Evolutionary conservation across 1,140 invertebrate genomes (phyloP).

Genomic region (Ceratosolen solmsi): DNA sequence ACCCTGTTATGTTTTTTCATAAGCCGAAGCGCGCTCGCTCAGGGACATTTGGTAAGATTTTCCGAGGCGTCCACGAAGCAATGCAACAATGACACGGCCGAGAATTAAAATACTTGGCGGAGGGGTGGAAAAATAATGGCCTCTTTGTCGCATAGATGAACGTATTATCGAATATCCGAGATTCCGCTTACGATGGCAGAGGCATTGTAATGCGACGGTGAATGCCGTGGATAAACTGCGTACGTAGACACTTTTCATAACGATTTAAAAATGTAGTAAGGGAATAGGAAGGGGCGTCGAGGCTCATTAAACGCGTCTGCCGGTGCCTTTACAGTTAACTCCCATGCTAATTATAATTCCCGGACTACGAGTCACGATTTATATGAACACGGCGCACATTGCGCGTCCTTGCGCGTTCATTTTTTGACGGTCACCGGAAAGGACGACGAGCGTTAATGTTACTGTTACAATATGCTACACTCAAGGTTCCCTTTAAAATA

Average conservation of each 20-base stretch:
- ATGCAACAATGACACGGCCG: background rate
- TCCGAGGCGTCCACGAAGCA: background rate
- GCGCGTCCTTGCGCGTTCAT: background rate
- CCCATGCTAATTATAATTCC: slow-evolving; percentile 27
- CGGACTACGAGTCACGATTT: background rate
- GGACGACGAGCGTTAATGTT: no score
- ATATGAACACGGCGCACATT: background rate
- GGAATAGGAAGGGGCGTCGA: background rate
- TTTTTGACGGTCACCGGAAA: background rate
- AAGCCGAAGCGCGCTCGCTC: no score
- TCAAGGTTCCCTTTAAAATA: no score
- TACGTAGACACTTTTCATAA: slow-evolving; percentile 39
- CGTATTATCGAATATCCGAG: slow-evolving; percentile 36
- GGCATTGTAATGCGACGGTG: slow-evolving; percentile 19
- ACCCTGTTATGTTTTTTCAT: background rate
- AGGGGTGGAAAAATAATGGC: background rate
- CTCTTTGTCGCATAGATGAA: slow-evolving; percentile 10
- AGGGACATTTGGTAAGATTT: background rate
- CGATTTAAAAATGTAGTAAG: slow-evolving; percentile 27
- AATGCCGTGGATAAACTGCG: slow-evolving; percentile 8
- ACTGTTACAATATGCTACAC: no score
- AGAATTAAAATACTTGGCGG: slow-evolving; percentile 1
- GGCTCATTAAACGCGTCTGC: slow-evolving; percentile 12
- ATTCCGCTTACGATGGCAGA: slow-evolving; percentile 19
- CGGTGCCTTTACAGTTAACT: slow-evolving; percentile 33